Percentiles rank a stretch among this genome's conserved stretches.
phyloP scores from a whole-genome alignment of 2,888 invertebrate species.

The Sphaerophoria taeniata region DNA sequence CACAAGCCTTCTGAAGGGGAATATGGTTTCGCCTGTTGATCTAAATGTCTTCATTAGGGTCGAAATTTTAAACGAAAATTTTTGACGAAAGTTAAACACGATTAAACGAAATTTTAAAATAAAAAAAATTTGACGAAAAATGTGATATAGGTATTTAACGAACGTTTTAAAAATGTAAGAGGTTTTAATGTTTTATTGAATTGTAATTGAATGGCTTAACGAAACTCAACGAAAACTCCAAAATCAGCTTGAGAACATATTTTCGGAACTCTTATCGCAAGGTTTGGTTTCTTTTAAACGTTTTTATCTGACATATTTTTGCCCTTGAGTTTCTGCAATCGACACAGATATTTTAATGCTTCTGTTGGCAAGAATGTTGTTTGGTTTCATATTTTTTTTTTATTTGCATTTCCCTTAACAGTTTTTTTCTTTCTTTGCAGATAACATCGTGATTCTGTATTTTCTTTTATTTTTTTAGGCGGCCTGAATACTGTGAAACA shows the following conservation, averaged over 20 bases:
- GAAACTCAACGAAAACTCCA: too few species aligned
- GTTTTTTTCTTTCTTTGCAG: constrained; percentile 8
- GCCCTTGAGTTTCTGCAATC: constrained; percentile 4
- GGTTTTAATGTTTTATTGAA: too few species aligned
- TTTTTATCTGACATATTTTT: background rate
- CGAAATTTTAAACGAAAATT: too few species aligned
- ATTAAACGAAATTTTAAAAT: too few species aligned
- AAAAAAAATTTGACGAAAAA: too few species aligned
- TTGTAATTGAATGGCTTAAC: too few species aligned
- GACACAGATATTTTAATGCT: background rate
- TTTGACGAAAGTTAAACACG: too few species aligned
- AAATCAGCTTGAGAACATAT: background rate
- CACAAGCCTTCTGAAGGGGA: too few species aligned
- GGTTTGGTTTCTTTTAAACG: background rate
- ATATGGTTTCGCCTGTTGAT: too few species aligned
- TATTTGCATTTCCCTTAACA: constrained; percentile 14
- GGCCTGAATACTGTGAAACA: constrained; percentile 67
- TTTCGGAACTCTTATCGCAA: background rate
- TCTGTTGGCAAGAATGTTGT: constrained; percentile 25
- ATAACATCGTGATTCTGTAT: constrained; percentile 39
- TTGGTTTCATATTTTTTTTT: background rate
- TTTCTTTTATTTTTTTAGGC: constrained; percentile 34
- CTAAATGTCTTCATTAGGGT: too few species aligned
- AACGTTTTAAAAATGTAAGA: too few species aligned
- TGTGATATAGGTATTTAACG: too few species aligned